These are phyloP conservation scores for Drosophila nikananu DNA, from an alignment of 1,140 invertebrate species.

Conservation along the genomic window DNA sequence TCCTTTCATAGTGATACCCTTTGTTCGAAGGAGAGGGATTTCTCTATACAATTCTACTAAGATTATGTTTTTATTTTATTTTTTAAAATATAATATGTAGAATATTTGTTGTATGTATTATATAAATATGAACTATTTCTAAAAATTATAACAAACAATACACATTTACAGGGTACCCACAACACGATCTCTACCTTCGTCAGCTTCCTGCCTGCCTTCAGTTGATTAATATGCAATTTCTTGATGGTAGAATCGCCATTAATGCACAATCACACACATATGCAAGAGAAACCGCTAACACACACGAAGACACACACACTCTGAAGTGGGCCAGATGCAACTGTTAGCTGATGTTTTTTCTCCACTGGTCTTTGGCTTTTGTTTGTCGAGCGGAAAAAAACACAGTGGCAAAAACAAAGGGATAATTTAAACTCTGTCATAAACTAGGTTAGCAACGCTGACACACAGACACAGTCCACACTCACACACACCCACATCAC, in stretches of 20 bases:
- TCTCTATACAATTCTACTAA: too few species aligned
- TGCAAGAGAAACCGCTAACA: slow-evolving; percentile 47
- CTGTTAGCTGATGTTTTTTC: slow-evolving; percentile 15
- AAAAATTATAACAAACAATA: too few species aligned
- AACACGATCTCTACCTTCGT: neutral
- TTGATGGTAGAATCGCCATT: slow-evolving; percentile 68
- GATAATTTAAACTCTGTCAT: slow-evolving; percentile 83
- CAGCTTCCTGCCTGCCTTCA: slow-evolving; percentile 38
- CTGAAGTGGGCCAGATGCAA: slow-evolving; percentile 3
- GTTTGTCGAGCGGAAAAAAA: slow-evolving; percentile 72
- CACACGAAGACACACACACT: slow-evolving; percentile 45
- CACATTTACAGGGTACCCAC: neutral
- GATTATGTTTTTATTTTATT: too few species aligned
- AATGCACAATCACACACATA: slow-evolving; percentile 53
- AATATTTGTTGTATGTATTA: too few species aligned
- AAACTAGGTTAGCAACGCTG: slow-evolving; percentile 78
- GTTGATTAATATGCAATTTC: slow-evolving; percentile 82
- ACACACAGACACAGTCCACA: slow-evolving; percentile 34
- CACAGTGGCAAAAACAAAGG: slow-evolving; percentile 76
- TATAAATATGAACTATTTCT: too few species aligned
- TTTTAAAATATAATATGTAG: too few species aligned
- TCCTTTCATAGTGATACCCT: slow-evolving; percentile 1
- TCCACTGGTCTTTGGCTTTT: slow-evolving; percentile 48
- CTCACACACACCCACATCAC: neutral
- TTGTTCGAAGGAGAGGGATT: neutral